Conservation (phyloP, 1,140 invertebrate species). For the Macrostomum lignano region DNA sequence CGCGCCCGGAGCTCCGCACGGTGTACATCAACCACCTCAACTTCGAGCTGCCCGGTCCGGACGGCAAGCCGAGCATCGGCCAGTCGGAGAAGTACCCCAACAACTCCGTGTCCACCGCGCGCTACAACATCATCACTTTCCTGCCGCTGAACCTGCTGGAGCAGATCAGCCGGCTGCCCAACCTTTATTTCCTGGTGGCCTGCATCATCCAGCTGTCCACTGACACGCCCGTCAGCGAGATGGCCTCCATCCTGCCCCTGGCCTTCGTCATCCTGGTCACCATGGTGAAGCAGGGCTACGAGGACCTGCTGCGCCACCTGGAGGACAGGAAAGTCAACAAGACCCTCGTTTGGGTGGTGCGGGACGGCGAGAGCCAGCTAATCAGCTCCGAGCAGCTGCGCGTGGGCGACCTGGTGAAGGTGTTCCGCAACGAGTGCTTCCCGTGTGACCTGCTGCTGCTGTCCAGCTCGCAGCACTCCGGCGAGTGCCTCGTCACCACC, state of each 20-base stretch:
- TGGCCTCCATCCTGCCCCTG: slow-evolving; percentile 43
- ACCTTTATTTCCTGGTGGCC: slow-evolving; percentile 51
- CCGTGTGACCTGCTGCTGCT: slow-evolving; percentile 50
- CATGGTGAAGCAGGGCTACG: slow-evolving; percentile 29
- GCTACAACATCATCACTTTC: slow-evolving; percentile 50
- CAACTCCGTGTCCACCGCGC: background rate
- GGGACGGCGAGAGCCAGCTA: slow-evolving; percentile 23
- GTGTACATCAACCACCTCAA: no score
- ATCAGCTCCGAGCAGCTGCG: background rate
- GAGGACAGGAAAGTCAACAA: slow-evolving; percentile 1
- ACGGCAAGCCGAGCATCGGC: no score
- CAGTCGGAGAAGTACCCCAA: no score
- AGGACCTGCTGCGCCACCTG: slow-evolving; percentile 2
- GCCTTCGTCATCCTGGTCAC: slow-evolving; percentile 48
- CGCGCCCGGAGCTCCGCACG: no score
- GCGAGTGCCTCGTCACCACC: slow-evolving; percentile 89
- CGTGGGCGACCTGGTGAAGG: slow-evolving; percentile 45
- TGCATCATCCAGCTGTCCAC: slow-evolving; percentile 34
- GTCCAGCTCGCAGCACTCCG: slow-evolving; percentile 48
- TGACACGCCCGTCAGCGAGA: slow-evolving; percentile 44
- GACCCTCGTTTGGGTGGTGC: slow-evolving; percentile 25
- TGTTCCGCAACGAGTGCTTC: slow-evolving; percentile 40
- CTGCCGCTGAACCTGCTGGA: slow-evolving; percentile 52
- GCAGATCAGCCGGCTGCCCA: slow-evolving; percentile 51
- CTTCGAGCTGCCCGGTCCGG: no score